Conservation (phyloP, 2,113 vertebrate species). For the Oreochromis niloticus region DNA sequence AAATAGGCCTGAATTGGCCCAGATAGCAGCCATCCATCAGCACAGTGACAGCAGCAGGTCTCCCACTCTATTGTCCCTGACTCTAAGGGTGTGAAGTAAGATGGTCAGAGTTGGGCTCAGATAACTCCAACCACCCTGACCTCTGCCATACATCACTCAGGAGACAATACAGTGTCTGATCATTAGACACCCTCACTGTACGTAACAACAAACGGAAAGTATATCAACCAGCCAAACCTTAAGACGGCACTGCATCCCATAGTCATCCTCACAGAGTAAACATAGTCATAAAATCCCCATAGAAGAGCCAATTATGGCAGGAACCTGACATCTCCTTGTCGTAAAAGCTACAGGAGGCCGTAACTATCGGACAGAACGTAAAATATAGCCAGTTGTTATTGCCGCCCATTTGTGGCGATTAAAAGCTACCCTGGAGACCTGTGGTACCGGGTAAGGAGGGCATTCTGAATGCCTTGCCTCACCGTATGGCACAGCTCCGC, state of each 20-base stretch:
- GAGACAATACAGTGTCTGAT: conserved; percentile 21
- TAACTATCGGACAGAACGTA: conserved; percentile 72
- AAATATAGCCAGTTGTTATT: conserved; percentile 86
- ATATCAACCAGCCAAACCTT: conserved; percentile 28
- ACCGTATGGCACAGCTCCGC: conserved; percentile 53
- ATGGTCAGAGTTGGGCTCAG: conserved; percentile 37
- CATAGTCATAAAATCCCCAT: conserved; percentile 77
- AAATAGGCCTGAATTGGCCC: conserved; percentile 32
- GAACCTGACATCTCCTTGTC: conserved; percentile 73
- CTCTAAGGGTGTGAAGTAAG: conserved; percentile 26
- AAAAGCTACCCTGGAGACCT: conserved; percentile 79
- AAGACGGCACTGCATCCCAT: conserved; percentile 34
- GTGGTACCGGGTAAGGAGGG: conserved; percentile 52
- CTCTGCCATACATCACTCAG: conserved; percentile 43
- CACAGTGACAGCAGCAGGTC: conserved; percentile 15
- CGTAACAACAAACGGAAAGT: neutral
- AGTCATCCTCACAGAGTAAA: conserved; percentile 71
- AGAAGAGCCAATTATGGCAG: conserved; percentile 83
- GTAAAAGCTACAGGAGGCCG: conserved; percentile 77
- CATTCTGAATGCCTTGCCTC: conserved; percentile 73
- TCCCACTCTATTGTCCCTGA: conserved; percentile 26
- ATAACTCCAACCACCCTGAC: conserved; percentile 8
- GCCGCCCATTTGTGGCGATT: conserved; percentile 76
- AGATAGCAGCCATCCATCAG: conserved; percentile 54
- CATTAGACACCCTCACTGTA: conserved; percentile 25